These are phyloP conservation scores for Lindbergichthys nudifrons DNA, from an alignment of 2,797 vertebrate genomes.

Conservation along the genomic window DNA sequence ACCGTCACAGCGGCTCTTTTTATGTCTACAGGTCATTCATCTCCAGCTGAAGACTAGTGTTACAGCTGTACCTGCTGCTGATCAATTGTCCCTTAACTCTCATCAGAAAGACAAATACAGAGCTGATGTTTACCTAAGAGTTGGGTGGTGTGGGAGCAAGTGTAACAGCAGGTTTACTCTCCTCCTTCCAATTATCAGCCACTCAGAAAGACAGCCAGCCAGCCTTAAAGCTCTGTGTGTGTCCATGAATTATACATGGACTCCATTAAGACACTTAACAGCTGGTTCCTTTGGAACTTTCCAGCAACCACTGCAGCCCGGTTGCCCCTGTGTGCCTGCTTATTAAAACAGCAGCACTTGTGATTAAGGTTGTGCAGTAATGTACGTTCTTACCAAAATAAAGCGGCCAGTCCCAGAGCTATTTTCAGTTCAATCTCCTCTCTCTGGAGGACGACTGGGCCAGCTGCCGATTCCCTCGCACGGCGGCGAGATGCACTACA, in stretches of 20 bases:
- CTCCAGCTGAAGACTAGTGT: constrained; percentile 34
- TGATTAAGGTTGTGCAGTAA: constrained; percentile 67
- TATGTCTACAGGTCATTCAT: constrained; percentile 51
- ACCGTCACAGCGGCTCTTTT: constrained; percentile 35
- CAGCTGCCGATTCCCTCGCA: constrained; percentile 68
- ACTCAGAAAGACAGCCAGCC: constrained; percentile 46
- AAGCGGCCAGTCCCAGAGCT: constrained; percentile 64
- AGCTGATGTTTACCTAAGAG: constrained; percentile 34
- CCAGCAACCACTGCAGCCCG: constrained; percentile 49
- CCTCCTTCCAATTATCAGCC: constrained; percentile 63
- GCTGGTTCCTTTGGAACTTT: constrained; percentile 67
- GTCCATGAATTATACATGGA: constrained; percentile 76
- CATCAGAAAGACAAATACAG: constrained; percentile 38
- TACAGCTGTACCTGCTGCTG: constrained; percentile 16
- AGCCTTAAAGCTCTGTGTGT: constrained; percentile 44
- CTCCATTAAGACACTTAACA: constrained; percentile 79
- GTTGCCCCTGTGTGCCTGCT: constrained; percentile 48
- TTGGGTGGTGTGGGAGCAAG: constrained; percentile 15
- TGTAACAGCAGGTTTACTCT: constrained; percentile 42
- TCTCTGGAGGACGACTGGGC: constrained; percentile 58
- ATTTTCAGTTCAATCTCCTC: constrained; percentile 72
- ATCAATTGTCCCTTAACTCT: constrained; percentile 50
- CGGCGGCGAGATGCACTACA: constrained; percentile 61
- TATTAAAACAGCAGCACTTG: constrained; percentile 72
- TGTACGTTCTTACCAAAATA: constrained; percentile 65